Base-by-base conservation (phyloP, 2,797 vertebrate species). In the Gallinago stenura region DNA sequence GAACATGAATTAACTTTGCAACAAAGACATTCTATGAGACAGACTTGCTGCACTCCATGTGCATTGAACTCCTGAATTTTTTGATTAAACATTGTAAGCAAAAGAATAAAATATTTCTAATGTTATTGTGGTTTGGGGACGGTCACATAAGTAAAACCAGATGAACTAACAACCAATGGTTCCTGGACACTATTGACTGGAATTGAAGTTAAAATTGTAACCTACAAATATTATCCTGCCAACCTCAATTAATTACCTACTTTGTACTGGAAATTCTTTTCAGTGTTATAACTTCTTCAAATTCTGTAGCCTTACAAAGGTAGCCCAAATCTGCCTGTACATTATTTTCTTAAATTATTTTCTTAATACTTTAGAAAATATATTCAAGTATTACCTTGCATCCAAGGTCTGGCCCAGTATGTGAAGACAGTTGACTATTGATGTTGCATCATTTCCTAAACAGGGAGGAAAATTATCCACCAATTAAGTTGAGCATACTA, bases 341-440 rank as follows among this genome's bases (percentile, higher is more conserved):
- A 50, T 48, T 50, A 78, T 33, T 84, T 64, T 69, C 25, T 58
- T 62, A 39, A 30, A 61, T 24, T 7, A 70, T 82, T 76, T 89
- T 58, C 65, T 24, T 70, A 6, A 5, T 33, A 53, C 20, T 91
- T 87, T 89, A 86, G 60, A 58, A 95, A 96, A 79, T 37, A 9
- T 7, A 50, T 58, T 61, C 43, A 61, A 61, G 33, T 19, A 72
- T 89, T 98, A 99, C 99, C 99, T 99, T 4, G 99, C 99, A 96
- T 99, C 99, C 95, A 99, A 98, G 30, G 99, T 99, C 97, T 99
- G 99, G 90, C 99, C 99, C 96, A 99, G 96, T 90, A 99, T 99
- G 95, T 99, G 99, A 90, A 99, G 98, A 94, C 99, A 99, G 98
- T 99, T 99, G 94, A 99, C 99, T 31, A 99, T 99, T 65, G 99